Base-by-base conservation (phyloP, 2,888 invertebrate genomes). In the Phortica magna region DNA sequence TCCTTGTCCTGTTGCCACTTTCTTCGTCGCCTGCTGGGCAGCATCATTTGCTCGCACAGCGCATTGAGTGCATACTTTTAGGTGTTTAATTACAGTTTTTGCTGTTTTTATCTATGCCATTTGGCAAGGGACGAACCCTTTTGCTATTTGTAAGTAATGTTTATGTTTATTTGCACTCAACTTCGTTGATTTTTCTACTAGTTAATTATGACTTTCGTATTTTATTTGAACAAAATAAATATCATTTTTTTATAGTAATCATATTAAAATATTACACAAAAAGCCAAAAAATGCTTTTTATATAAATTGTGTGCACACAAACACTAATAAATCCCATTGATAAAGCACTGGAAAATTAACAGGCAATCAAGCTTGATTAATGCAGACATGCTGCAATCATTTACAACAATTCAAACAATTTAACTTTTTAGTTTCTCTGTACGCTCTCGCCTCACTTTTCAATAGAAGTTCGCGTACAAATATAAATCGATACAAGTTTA, bases 21-120 rank as follows among this genome's bases (percentile, higher is more conserved):
- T 75, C 39, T 43, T 59, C 48, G 12, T 3, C 70, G n/a, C 14
- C 55, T 48, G 43, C 14, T 70, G 42, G 55, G 59, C 57, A 43
- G 57, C 31, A 75, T 10, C 42, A 68, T 77, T 72, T 77, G 59
- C 76, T 77, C 22, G 19, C 64, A 73, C 22, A 78, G 75, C 65
- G 48, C 74, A 10, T 7, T 61, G 53, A 71, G 75, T 75, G 77
- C 76, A 64, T 75, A 71, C 78, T 78, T 77, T 65, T 41, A 75
- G 77, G 77, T 73, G 74, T 71, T 78, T 78, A 80, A 80, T 80
- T 78, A 76, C 48, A 17, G 55, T 61, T 61, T 73, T 73, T 61
- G 14, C 31, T 41, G n/a, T 48, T 48, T 48, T 48, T 48, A 48
- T 48, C 48, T 48, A 9, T 48, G 2, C 10, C 48, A 12, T 48